phyloP scores from a whole-genome alignment of 2,888 invertebrate genomes.

The Caenorhabditis auriculariae region DNA sequence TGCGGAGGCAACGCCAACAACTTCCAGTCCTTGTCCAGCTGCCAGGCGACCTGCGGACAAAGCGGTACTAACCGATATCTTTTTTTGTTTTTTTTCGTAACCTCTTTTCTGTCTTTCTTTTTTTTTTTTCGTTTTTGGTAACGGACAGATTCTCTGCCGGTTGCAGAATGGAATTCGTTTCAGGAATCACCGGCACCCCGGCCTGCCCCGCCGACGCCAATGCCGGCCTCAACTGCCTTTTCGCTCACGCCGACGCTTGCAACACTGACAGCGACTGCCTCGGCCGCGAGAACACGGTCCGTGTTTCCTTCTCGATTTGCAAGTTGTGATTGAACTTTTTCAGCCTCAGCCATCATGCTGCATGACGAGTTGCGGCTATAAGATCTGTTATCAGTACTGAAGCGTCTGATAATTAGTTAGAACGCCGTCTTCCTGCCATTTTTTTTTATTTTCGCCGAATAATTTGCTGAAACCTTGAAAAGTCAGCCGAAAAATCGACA shows the following conservation, averaged over 20 bases:
- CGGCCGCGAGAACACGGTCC: conserved; percentile 46
- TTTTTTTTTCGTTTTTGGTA: not conserved
- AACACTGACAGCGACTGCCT: conserved; percentile 54
- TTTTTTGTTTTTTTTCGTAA: too few species aligned
- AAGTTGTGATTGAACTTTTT: not conserved
- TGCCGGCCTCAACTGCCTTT: conserved; percentile 56
- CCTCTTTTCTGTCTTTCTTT: not conserved
- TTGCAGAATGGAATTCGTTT: conserved; percentile 3
- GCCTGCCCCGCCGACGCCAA: conserved; percentile 58
- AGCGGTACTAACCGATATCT: too few species aligned
- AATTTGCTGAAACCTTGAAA: too few species aligned
- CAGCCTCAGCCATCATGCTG: conserved; percentile 58
- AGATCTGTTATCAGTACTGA: conserved; percentile 61
- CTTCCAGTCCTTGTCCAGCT: conserved; percentile 58
- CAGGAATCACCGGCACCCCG: conserved; percentile 58
- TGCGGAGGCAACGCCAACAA: conserved; percentile 61
- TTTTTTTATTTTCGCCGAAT: not conserved
- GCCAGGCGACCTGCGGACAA: conserved; percentile 57
- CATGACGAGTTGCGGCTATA: conserved; percentile 62
- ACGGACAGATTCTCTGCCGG: not conserved
- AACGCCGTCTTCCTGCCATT: not conserved
- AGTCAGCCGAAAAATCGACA: too few species aligned
- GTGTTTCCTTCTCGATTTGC: not conserved
- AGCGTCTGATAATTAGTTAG: not conserved
- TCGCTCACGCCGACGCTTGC: conserved; percentile 59